Evolutionary conservation across 1,140 invertebrate species (phyloP).

Genomic region (Chymomyza costata): DNA sequence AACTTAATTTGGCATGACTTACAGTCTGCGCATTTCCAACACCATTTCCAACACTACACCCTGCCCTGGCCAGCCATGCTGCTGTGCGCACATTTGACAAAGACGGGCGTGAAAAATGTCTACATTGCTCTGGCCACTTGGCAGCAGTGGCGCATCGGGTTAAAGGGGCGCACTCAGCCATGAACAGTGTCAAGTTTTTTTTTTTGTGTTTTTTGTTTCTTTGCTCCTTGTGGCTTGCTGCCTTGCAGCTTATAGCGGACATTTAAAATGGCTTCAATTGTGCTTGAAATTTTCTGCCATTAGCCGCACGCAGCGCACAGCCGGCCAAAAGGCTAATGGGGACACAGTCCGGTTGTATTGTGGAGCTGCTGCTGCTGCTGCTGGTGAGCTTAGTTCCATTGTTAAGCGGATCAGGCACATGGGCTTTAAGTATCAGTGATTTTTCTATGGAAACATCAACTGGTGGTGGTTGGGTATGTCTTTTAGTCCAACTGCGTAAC

Average conservation of each 20-base stretch:
- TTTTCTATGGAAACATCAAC: too few species aligned
- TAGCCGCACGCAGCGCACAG: slow-evolving; percentile 39
- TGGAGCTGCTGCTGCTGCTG: too few species aligned
- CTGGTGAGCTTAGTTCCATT: too few species aligned
- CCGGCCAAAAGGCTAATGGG: too few species aligned
- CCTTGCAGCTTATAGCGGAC: slow-evolving; percentile 10
- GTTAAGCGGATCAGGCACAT: too few species aligned
- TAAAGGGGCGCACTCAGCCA: too few species aligned
- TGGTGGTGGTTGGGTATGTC: too few species aligned
- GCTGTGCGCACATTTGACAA: neutral
- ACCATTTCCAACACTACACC: neutral
- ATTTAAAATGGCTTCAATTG: slow-evolving; percentile 54
- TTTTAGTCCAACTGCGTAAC: too few species aligned
- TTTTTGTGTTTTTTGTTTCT: slow-evolving; percentile 15
- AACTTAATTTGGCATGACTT: slow-evolving; percentile 37
- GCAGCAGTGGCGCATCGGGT: neutral
- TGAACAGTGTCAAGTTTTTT: slow-evolving; percentile 9
- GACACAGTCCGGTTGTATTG: too few species aligned
- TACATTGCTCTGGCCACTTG: slow-evolving; percentile 22
- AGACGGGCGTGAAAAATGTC: slow-evolving; percentile 31
- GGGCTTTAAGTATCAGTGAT: too few species aligned
- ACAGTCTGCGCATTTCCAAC: neutral
- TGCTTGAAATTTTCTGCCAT: slow-evolving; percentile 57
- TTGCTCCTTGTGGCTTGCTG: neutral
- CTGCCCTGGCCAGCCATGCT: too few species aligned